Conservation (phyloP, 2,797 vertebrate genomes). For the Rhinatrema bivittatum region DNA sequence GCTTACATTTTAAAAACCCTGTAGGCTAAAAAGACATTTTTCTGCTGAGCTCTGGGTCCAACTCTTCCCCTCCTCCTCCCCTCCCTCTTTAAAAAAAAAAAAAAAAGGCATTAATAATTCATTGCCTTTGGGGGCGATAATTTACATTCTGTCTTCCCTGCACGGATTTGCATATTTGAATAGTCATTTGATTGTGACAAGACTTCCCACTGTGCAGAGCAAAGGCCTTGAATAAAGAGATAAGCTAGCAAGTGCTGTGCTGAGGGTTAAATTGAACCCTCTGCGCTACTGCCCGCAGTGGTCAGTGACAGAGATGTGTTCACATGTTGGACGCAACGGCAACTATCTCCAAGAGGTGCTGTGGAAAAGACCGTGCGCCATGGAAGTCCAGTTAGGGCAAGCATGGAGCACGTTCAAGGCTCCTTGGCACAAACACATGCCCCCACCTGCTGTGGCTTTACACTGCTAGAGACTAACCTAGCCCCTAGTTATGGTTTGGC, state of each 20-base stretch:
- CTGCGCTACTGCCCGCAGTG: too few relatives aligned
- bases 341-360: neutral
- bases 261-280: too few relatives aligned
- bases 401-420: too few relatives aligned
- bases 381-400: too few relatives aligned
- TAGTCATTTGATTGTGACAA: conserved; percentile 12
- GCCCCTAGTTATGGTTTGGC: too few relatives aligned
- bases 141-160: conserved; percentile 17
- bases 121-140: conserved; percentile 33
- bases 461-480: too few relatives aligned
- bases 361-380: too few relatives aligned
- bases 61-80: too few relatives aligned
- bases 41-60: conserved; percentile 3
- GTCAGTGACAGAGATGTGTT: too few relatives aligned
- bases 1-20: neutral
- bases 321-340: conserved; percentile 5
- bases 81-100: too few relatives aligned
- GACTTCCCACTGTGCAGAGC: conserved; percentile 7
- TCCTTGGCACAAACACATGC: too few relatives aligned
- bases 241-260: conserved; percentile 6
- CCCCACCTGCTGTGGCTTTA: too few relatives aligned
- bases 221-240: conserved; percentile 1
- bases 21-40: conserved; percentile 1
- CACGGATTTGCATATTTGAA: conserved; percentile 30
- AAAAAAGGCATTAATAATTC: conserved; percentile 38